Conservation (phyloP, 1,140 invertebrate species). For the Harpegnathos saltator region DNA sequence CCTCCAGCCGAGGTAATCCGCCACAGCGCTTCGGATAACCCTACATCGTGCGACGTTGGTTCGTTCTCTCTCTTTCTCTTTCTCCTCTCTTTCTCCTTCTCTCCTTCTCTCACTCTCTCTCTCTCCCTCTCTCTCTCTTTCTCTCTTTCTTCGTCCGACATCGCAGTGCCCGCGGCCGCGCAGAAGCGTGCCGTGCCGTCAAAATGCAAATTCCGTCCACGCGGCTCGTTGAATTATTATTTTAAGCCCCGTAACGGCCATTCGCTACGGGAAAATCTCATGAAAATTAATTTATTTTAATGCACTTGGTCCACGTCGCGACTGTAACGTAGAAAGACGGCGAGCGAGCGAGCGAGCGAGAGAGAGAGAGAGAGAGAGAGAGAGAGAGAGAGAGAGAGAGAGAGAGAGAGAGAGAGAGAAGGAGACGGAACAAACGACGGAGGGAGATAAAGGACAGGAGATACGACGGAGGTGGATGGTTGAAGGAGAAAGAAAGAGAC, state of each 20-base stretch:
- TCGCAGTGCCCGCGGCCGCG: constrained; percentile 25
- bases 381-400: not conserved
- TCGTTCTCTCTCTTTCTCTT: not conserved
- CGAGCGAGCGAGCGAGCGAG: not conserved
- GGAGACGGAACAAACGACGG: not conserved
- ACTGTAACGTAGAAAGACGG: constrained; percentile 55
- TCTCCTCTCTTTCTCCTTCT: too few relatives aligned
- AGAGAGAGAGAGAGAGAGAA: not conserved
- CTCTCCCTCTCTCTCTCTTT: too few relatives aligned
- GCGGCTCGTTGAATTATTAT: constrained; percentile 84
- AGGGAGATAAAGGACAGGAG: not conserved
- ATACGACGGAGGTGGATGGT: not conserved
- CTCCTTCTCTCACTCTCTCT: too few relatives aligned
- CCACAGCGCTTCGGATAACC: constrained; percentile 39
- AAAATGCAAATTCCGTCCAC: constrained; percentile 80
- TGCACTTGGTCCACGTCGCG: constrained; percentile 78
- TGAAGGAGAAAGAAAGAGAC: not conserved
- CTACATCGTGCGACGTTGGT: constrained; percentile 39
- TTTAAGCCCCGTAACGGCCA: constrained; percentile 82
- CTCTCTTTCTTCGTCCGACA: not conserved
- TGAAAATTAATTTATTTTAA: constrained; percentile 84
- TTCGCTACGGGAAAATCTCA: constrained; percentile 81
- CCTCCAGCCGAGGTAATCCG: constrained; percentile 18
- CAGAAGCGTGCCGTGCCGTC: constrained; percentile 69
- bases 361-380: constrained; percentile 22